Base-by-base conservation (phyloP, 1,140 invertebrate genomes). In the Euura lappo region DNA sequence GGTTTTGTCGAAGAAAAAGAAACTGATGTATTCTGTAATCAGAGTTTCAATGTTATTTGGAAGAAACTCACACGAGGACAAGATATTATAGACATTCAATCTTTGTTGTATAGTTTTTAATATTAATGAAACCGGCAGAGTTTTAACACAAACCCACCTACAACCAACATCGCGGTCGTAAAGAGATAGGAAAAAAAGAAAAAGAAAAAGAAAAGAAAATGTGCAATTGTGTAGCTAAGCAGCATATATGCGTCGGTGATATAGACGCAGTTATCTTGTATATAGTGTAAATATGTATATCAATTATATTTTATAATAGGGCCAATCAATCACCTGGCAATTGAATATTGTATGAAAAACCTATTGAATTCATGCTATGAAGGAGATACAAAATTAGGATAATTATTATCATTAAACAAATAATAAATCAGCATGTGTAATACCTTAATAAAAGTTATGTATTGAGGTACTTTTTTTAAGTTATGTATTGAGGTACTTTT, bases 261-360 rank as follows among this genome's bases (percentile, higher is more conserved):
- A 28, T 73, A 75, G 82, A 80, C 81, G 79, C 78, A 44, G 77
- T 69, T 28, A 28, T 28, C 72, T 68, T 87, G 85, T 87, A 87
- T 75, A 86, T 87, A 87, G 71, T 87, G 86, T 87, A 87, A 80
- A 87, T 87, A 87, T 87, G 86, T 88, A 88, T 82, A 88, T 88
- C 83, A 82, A 79, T 84, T 86, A 83, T 88, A 86, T 88, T 88
- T 88, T 87, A 86, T 88, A 88, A 86, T 87, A 86, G 85, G 80
- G 82, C 84, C 83, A 82, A 84, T 81, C 75, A 79, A 86, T 83
- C 72, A 82, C 81, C 83, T 83, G 82, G 85, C 79, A 81, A 85
- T 78, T 83, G 75, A 81, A 81, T 81, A 83, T 80, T 77, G 75
- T 81, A 81, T 78, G 78, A 84, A 83, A 69, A 28, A 28, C 28